A percentile compares a stretch with the other conserved stretches of the same genome.
Conservation (phyloP, 2,888 invertebrate species). For the Eudemis profundana region DNA sequence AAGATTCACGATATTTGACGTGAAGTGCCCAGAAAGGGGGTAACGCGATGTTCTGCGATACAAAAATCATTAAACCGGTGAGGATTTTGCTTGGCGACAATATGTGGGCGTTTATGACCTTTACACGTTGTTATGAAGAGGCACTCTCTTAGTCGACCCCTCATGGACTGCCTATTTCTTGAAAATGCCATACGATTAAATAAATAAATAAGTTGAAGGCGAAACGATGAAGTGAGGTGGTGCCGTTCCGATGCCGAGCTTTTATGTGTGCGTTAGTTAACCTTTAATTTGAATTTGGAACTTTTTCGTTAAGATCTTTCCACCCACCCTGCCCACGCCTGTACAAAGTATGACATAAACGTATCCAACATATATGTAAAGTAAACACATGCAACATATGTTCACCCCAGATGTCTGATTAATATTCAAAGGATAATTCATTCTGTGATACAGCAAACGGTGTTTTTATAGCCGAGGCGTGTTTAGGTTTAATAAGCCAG, state of each 20-base stretch:
- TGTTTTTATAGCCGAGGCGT: constrained; percentile 24
- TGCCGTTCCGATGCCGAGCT: too few relatives aligned
- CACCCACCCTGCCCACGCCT: too few relatives aligned
- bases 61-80: not conserved
- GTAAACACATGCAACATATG: not conserved
- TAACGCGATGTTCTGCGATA: not conserved
- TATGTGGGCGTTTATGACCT: not conserved
- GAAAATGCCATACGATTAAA: too few relatives aligned
- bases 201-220: too few relatives aligned
- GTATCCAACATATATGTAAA: too few relatives aligned
- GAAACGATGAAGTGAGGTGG: too few relatives aligned
- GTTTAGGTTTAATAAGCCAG: not conserved
- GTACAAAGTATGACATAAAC: too few relatives aligned
- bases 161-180: not conserved
- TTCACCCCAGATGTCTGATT: constrained; percentile 2
- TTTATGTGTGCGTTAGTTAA: too few relatives aligned
- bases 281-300: too few relatives aligned
- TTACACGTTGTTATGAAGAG: not conserved
- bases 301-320: too few relatives aligned
- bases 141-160: too few relatives aligned
- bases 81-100: not conserved
- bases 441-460: constrained; percentile 11
- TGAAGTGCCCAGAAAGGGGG: not conserved
- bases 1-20: constrained; percentile 1
- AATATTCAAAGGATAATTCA: constrained; percentile 26